Conservation (phyloP, 1,140 invertebrate genomes). For the Pseudomyrmex dendroicus region DNA sequence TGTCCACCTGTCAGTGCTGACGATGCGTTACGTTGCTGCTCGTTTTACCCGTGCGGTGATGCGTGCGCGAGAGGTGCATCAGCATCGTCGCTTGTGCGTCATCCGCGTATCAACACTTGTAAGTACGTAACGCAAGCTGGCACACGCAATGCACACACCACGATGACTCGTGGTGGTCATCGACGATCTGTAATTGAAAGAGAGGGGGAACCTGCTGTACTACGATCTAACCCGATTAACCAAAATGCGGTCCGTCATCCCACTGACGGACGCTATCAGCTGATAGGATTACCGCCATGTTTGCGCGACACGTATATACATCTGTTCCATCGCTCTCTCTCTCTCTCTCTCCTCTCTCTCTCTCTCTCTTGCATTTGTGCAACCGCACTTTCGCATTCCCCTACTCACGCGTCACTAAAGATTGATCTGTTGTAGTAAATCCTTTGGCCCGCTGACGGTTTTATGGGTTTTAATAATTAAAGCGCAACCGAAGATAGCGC, state of each 20-base stretch:
- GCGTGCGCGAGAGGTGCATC: conserved; percentile 29
- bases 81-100: conserved; percentile 63
- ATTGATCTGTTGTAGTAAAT: background rate
- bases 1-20: conserved; percentile 73
- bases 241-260: conserved; percentile 69
- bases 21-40: conserved; percentile 36
- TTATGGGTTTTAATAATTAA: too few relatives aligned
- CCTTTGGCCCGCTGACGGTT: background rate
- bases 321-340: background rate
- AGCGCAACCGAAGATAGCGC: too few relatives aligned
- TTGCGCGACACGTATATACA: conserved; percentile 32
- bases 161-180: background rate
- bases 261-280: conserved; percentile 72
- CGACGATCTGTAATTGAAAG: background rate
- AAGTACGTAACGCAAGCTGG: background rate
- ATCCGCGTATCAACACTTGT: conserved; percentile 45
- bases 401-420: background rate
- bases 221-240: conserved; percentile 55
- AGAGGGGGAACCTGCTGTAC: background rate
- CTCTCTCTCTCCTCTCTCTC: conserved; percentile 11
- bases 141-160: conserved; percentile 2
- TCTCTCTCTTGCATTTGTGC: background rate
- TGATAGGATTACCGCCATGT: conserved; percentile 75
- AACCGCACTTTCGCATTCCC: background rate
- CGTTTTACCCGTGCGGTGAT: conserved; percentile 21